Percentiles rank a stretch among this genome's conserved stretches.
Conservation (phyloP, 2,888 invertebrate species). For the Papilio gigon region DNA sequence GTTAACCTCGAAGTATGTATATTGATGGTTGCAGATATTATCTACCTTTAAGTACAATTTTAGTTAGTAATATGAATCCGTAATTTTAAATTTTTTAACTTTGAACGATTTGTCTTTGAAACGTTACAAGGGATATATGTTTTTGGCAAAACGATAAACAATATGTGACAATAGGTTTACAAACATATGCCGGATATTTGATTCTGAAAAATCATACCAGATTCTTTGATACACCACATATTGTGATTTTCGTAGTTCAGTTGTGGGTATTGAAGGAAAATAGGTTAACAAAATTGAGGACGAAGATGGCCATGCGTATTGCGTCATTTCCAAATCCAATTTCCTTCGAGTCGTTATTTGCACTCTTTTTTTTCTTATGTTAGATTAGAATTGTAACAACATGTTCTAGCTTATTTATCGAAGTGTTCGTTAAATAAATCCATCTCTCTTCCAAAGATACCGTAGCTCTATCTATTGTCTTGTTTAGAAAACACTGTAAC, state of each 20-base stretch:
- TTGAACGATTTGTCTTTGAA: neutral
- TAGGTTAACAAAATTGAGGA: constrained; percentile 27
- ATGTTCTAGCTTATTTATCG: constrained; percentile 3
- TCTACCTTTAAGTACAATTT: too few species aligned
- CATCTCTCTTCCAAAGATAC: neutral
- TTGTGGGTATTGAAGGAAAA: constrained; percentile 14
- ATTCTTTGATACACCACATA: constrained; percentile 13
- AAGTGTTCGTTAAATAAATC: neutral
- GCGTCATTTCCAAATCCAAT: constrained; percentile 25
- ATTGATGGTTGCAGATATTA: too few species aligned
- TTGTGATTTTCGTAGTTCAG: constrained; percentile 23
- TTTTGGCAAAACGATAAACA: neutral
- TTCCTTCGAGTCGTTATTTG: constrained; percentile 26
- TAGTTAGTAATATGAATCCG: neutral
- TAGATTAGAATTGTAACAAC: constrained; percentile 21
- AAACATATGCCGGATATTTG: constrained; percentile 1
- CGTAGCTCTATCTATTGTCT: neutral
- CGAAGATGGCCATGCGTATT: constrained; percentile 22
- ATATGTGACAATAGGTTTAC: neutral
- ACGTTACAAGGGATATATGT: neutral
- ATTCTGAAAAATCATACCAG: constrained; percentile 14
- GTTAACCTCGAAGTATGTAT: too few species aligned
- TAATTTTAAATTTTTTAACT: neutral
- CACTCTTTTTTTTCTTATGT: constrained; percentile 24
- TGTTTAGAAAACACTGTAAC: neutral